phyloP scores from a whole-genome alignment of 2,113 vertebrate species.

The Salvelinus alpinus region DNA sequence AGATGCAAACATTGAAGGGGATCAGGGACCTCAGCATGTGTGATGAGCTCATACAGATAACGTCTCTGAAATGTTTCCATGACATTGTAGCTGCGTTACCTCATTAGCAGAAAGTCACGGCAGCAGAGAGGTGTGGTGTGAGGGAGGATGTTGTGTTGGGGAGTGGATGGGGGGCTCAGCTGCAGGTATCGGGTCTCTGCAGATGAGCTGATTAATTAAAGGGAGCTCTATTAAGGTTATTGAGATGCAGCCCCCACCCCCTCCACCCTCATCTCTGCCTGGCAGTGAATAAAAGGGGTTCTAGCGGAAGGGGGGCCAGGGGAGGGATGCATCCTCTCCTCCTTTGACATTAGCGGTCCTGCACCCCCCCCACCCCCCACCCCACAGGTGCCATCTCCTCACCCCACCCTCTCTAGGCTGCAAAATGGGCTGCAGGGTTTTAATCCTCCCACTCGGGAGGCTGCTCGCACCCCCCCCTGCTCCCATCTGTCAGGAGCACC shows the following conservation, averaged over 20 bases:
- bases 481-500: conserved; percentile 76
- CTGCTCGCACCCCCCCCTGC: conserved; percentile 37
- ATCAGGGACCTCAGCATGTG: conserved; percentile 77
- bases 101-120: conserved; percentile 77
- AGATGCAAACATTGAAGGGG: conserved; percentile 60
- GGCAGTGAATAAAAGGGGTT: conserved; percentile 55
- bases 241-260: conserved; percentile 52
- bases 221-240: conserved; percentile 74
- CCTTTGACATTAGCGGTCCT: conserved; percentile 63
- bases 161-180: conserved; percentile 49
- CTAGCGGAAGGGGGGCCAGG: conserved; percentile 34
- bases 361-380: conserved; percentile 25
- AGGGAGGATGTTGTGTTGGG: conserved; percentile 37
- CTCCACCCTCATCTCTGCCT: conserved; percentile 36
- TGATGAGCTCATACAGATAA: conserved; percentile 75
- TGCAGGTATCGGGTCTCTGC: conserved; percentile 70
- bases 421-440: conserved; percentile 62
- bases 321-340: conserved; percentile 57
- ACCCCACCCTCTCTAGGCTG: conserved; percentile 63
- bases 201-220: conserved; percentile 79
- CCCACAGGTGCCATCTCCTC: conserved; percentile 61
- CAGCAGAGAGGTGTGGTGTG: conserved; percentile 51
- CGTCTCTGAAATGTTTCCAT: conserved; percentile 68
- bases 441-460: conserved; percentile 53
- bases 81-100: conserved; percentile 76